phyloP scores from a whole-genome alignment of 2,113 vertebrate species.

The Callospermophilus lateralis region DNA sequence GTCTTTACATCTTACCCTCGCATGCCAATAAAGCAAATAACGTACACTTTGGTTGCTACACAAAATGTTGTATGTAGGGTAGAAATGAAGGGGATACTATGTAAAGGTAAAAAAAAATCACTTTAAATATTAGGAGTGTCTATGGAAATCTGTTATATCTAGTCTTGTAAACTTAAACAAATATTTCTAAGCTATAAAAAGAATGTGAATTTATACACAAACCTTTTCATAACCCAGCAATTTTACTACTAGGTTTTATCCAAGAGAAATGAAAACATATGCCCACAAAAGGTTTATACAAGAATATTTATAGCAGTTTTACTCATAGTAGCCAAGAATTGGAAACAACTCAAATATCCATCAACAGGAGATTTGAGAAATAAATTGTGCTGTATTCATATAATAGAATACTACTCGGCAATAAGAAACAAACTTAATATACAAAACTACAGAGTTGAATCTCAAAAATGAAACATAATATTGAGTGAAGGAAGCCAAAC shows the following conservation, averaged over 20 bases:
- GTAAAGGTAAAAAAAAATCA: background rate
- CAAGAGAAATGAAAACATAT: constrained; percentile 68
- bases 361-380: constrained; percentile 62
- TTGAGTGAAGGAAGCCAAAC: constrained; percentile 14
- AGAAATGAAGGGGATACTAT: background rate
- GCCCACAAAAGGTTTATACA: constrained; percentile 54
- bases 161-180: background rate
- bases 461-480: constrained; percentile 49
- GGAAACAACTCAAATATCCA: constrained; percentile 65
- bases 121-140: constrained; percentile 10
- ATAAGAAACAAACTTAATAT: constrained; percentile 44
- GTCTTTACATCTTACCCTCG: background rate
- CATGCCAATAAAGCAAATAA: constrained; percentile 7
- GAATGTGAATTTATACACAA: constrained; percentile 44
- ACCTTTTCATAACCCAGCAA: constrained; percentile 13
- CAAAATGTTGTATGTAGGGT: background rate
- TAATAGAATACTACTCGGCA: constrained; percentile 55
- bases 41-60: background rate
- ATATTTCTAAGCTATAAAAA: constrained; percentile 55
- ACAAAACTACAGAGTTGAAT: background rate
- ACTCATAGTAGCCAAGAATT: constrained; percentile 40
- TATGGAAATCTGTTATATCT: constrained; percentile 56
- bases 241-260: constrained; percentile 58
- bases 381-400: constrained; percentile 19
- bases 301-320: constrained; percentile 59